Base-by-base conservation (phyloP, 2,797 vertebrate genomes). In the Macroramphosus scolopax region DNA sequence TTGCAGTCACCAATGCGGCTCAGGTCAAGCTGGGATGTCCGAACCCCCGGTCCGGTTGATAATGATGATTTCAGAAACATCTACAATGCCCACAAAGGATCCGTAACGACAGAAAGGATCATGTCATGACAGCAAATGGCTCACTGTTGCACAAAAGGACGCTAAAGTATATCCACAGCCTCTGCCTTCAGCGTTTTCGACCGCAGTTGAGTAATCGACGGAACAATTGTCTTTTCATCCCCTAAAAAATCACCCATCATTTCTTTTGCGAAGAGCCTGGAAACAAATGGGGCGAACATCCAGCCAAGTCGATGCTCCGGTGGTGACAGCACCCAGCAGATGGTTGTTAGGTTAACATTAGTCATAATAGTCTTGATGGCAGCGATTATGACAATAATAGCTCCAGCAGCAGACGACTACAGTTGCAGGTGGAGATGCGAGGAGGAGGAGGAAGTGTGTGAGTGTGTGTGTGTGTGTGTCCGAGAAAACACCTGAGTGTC, bases 321-420 rank as follows among this genome's bases (percentile, higher is more conserved):
- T 60, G 51, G 51, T 72, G 69, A 84, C 63, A 75, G 63, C 52
- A 28, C 45, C 64, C 44, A 68, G 63, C 83, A 84, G 70, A 80
- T 87, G 83, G 76, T 61, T 46, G 45, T 83, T 80, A 80, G 57
- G 42, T 87, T 77, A 77, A 57, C 72, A 76, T 77, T 68, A 62
- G 58, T 79, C 75, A 67, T 79, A 75, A 79, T 66, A 41, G 53
- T 68, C 49, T 56, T 48, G 66, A 82, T 67, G 42, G 59, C n/a
- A 11, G 63, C 62, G 68, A 72, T 57, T 51, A 77, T 67, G 66
- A 77, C 54, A 69, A 78, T 79, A 81, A 82, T 81, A 73, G 65
- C 71, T 69, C 48, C 56, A 63, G 58, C 61, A 67, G 70, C 49
- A 65, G 56, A 63, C 5, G 24, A 62, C 51, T 59, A 46, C 60